Conservation (phyloP, 2,888 invertebrate species). For the Ganaspis brasiliensis region DNA sequence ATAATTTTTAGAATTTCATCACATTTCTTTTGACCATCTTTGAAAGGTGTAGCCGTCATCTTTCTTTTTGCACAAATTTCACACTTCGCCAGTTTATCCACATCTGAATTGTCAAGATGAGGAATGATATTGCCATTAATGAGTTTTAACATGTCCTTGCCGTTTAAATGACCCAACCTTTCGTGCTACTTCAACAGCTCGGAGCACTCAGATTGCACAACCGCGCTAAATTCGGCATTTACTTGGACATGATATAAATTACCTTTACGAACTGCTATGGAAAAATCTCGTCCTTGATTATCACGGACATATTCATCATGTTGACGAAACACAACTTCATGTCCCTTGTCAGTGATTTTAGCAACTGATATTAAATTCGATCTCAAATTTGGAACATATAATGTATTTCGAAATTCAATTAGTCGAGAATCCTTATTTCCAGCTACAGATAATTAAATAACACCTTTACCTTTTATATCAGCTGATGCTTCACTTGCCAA, state of each 20-base stretch:
- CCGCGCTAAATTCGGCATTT: constrained; percentile 11
- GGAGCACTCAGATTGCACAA: not conserved
- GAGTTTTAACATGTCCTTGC: constrained; percentile 26
- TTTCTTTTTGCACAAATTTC: constrained; percentile 24
- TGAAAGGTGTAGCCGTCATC: constrained; percentile 24
- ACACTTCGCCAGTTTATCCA: not conserved
- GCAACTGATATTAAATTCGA: constrained; percentile 43
- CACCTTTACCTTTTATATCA: constrained; percentile 39
- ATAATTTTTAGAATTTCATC: constrained; percentile 15
- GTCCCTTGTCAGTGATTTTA: constrained; percentile 23
- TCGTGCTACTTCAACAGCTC: constrained; percentile 34
- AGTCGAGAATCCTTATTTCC: constrained; percentile 17
- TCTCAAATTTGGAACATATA: constrained; percentile 37
- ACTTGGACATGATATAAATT: constrained; percentile 24
- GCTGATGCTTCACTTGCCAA: constrained; percentile 38
- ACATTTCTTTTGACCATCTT: not conserved
- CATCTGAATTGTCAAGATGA: not conserved
- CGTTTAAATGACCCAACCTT: not conserved
- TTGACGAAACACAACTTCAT: constrained; percentile 26
- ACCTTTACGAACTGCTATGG: constrained; percentile 32
- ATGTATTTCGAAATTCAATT: constrained; percentile 43
- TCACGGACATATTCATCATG: constrained; percentile 37
- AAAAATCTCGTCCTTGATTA: not conserved
- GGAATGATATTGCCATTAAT: not conserved
- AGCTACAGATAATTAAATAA: not conserved